phyloP scores from a whole-genome alignment of 2,888 invertebrate genomes.

The Scotopteryx bipunctaria region DNA sequence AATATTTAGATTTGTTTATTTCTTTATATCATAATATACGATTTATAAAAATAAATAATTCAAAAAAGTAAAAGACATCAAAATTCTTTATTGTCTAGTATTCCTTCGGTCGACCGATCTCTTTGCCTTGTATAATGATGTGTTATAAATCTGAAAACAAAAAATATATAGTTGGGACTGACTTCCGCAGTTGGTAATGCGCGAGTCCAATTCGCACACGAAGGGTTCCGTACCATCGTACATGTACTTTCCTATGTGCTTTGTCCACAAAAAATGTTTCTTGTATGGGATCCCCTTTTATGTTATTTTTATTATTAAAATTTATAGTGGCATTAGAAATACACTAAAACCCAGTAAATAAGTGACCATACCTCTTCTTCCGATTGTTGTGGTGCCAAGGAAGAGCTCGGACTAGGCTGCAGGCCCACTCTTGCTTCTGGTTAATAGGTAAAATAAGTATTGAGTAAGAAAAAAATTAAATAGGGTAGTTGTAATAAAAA shows the following conservation, averaged over 20 bases:
- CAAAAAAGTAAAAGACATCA: not conserved
- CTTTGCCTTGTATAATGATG: slow-evolving; percentile 29
- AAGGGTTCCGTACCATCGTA: too few species aligned
- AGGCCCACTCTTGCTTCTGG: slow-evolving; percentile 10
- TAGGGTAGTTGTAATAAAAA: too few species aligned
- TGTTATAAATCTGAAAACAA: slow-evolving; percentile 33
- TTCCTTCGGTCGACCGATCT: slow-evolving; percentile 11
- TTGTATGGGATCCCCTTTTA: too few species aligned
- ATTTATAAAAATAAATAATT: slow-evolving; percentile 4
- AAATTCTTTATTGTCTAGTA: not conserved
- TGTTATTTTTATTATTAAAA: too few species aligned
- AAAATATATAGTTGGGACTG: slow-evolving; percentile 18
- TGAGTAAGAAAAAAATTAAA: too few species aligned
- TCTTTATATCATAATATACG: not conserved
- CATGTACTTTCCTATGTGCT: too few species aligned
- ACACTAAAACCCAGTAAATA: too few species aligned
- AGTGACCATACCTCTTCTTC: slow-evolving; percentile 54
- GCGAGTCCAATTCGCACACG: too few species aligned
- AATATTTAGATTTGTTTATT: slow-evolving; percentile 10
- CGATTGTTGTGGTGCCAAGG: slow-evolving; percentile 23
- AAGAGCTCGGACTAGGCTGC: slow-evolving; percentile 11
- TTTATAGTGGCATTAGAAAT: too few species aligned
- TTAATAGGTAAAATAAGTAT: not conserved
- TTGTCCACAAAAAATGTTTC: too few species aligned
- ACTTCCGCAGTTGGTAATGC: too few species aligned